A percentile compares a stretch with the other conserved stretches of the same genome.
Conservation (phyloP, 37 sponge, comb jelly and placozoan genomes). For the Beroe ovata region DNA sequence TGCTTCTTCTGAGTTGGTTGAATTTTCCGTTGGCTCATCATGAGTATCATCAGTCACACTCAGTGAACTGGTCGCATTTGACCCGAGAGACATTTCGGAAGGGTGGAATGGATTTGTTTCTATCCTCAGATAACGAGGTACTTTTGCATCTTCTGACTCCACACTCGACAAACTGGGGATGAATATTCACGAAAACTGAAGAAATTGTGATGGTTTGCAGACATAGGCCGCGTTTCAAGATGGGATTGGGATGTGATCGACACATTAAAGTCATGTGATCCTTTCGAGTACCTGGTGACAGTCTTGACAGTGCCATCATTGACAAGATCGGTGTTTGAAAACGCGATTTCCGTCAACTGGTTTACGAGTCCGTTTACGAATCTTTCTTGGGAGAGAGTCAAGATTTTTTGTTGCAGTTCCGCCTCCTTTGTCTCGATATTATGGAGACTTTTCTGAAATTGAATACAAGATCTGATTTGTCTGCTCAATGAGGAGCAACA, state of each 20-base stretch:
- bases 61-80: too few relatives aligned
- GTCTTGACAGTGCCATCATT: not conserved
- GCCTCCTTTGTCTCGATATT: not conserved
- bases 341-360: constrained; percentile 20
- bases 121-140: constrained; percentile 32
- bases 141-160: not conserved
- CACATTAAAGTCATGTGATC: too few relatives aligned
- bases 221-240: too few relatives aligned
- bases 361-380: constrained; percentile 21
- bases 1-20: too few relatives aligned
- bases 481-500: too few relatives aligned
- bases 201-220: too few relatives aligned
- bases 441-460: constrained; percentile 25
- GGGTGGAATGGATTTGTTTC: constrained; percentile 49
- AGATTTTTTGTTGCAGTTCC: not conserved
- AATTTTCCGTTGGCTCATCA: too few relatives aligned
- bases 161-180: not conserved
- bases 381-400: constrained; percentile 18
- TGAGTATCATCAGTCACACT: too few relatives aligned
- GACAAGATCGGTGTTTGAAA: not conserved
- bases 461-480: not conserved
- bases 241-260: too few relatives aligned
- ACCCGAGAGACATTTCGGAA: constrained; percentile 31
- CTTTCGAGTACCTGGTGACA: not conserved
- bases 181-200: not conserved